Base-by-base conservation (phyloP, 2,888 invertebrate species). In the Carcina quercana region DNA sequence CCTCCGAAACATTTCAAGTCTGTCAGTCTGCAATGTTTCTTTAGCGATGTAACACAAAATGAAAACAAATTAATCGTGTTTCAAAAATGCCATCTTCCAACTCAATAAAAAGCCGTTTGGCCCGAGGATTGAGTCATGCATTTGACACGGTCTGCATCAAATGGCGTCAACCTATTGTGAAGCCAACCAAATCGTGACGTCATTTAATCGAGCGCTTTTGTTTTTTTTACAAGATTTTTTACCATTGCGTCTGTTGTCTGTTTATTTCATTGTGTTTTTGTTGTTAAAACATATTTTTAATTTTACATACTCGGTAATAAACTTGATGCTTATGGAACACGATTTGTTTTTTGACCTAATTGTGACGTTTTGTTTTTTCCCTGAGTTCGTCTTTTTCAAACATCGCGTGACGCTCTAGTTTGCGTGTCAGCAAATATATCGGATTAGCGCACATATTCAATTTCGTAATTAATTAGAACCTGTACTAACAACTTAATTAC, bases 131-230 rank as follows among this genome's bases (percentile, higher is more conserved):
- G 38, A 45, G 45, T 43, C 39, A 48, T 39, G 40, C 41, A 42
- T 45, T 41, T 31, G 43, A 34, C 42, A 37, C 41, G 11, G 15
- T 30, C 24, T 25, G 13, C n/a, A 28, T n/a, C n/a, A n/a, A n/a
- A n/a, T n/a, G n/a, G n/a, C n/a, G n/a, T n/a, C 8, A 21, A 15
- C 7, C 15, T 15, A 17, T 26, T 29, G 15, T 30, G 12, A 65
- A 66, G 60, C 49, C 45, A 41, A 43, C 50, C 44, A 45, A 54
- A 46, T 47, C 44, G 47, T 61, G 61, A 66, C 59, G 62, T 69
- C 62, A 66, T 57, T 52, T 5, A 7, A 14, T 8, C 28, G 20
- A 13, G 38, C 35, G 32, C 33, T 38, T 36, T 35, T 15, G 5
- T 35, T 31, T 34, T 43, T 5, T 30, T 30, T 6, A 5, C 14